Base-by-base conservation (phyloP, 2,888 invertebrate species). In the Nomada goodeniana region DNA sequence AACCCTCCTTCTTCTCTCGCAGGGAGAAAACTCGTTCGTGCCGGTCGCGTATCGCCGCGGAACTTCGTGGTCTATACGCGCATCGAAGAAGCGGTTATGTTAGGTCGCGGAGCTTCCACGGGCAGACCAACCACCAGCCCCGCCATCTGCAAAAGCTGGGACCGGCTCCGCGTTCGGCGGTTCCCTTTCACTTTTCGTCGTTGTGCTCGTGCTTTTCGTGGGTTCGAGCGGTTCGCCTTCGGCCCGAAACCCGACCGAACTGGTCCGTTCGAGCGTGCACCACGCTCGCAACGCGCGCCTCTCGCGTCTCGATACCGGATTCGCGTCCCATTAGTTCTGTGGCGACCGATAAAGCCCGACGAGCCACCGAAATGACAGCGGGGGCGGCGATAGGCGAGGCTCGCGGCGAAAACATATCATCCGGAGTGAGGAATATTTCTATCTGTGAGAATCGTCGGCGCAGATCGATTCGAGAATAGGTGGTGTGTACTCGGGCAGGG, bases 151-250 rank as follows among this genome's bases (percentile, higher is more conserved):
- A 47, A 15, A 47, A 47, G 15, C 47, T 47, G 47, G 47, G 36
- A 36, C 36, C 47, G 60, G 53, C 59, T 57, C 63, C 68, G 59
- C 69, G 53, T 63, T 53, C 65, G 23, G 20, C 60, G 52, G 68
- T 73, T 87, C 82, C 92, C 92, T 92, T 92, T 92, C 92, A 92
- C 92, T 92, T 91, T 90, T 90, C 86, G 86, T 90, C 86, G 89
- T 88, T 84, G 86, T 89, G 86, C 86, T 88, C 87, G 83, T 90
- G 83, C 87, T 87, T 89, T 87, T 89, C 88, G 88, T 86, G 82
- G 86, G 76, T 76, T 76, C 88, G 86, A 89, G 89, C 85, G 83
- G 90, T 89, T 90, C 87, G 86, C 89, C 90, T 90, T 90, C 88
- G 84, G 76, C 76, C 76, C 88, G 83, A 86, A 89, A 84, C 86